Percentiles rank a stretch among this genome's conserved stretches.
phyloP scores from a whole-genome alignment of 2,888 invertebrate species.

The Dexiosoma caninum region DNA sequence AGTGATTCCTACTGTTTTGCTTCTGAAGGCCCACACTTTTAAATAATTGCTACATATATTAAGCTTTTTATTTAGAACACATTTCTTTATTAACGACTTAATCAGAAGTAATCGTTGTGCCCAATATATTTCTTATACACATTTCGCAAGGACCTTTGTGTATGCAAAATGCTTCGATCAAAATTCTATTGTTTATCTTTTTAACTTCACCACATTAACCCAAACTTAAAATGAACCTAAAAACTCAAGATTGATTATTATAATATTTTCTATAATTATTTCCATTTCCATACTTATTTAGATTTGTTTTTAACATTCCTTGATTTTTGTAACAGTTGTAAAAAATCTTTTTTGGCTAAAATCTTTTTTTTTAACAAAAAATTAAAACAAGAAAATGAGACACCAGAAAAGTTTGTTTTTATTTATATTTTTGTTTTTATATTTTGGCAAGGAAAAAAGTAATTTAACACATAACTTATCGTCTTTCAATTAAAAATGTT shows the following conservation, averaged over 20 bases:
- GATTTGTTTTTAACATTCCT: conserved; percentile 53
- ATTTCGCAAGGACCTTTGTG: neutral
- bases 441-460: conserved; percentile 2
- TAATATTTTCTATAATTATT: neutral
- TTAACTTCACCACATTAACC: neutral
- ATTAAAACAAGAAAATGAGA: neutral
- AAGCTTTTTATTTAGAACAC: conserved; percentile 5
- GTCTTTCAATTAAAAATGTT: neutral
- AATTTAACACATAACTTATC: neutral
- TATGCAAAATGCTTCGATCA: neutral
- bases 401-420: neutral
- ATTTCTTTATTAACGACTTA: neutral
- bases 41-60: neutral
- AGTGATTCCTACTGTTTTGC: neutral
- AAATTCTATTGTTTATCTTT: neutral
- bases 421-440: too few relatives aligned
- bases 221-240: neutral
- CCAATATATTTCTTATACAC: neutral
- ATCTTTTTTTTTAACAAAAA: neutral
- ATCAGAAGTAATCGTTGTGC: neutral
- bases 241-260: conserved; percentile 31
- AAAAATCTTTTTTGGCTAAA: too few relatives aligned
- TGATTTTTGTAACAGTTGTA: too few relatives aligned
- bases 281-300: neutral
- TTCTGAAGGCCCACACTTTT: neutral